Conservation (phyloP, 2,797 vertebrate species). For the Pipistrellus pipistrellus region DNA sequence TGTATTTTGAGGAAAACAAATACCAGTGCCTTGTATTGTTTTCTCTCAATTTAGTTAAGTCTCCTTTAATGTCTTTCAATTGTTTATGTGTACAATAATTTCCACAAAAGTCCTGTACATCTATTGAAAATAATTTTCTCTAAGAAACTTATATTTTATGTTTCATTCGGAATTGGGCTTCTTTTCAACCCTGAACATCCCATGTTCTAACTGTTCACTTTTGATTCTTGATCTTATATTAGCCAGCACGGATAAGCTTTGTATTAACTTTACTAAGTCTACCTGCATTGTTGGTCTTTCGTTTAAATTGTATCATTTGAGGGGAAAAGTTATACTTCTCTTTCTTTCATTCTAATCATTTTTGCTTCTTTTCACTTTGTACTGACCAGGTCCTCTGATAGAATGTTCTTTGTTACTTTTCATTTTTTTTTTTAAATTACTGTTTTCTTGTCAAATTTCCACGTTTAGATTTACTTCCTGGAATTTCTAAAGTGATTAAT, state of each 20-base stretch:
- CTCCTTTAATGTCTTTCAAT: not conserved
- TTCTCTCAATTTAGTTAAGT: not conserved
- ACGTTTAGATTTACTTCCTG: constrained; percentile 9
- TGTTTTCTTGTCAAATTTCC: not conserved
- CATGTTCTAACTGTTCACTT: not conserved
- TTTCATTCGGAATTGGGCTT: not conserved
- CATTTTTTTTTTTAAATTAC: not conserved
- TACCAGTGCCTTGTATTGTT: not conserved
- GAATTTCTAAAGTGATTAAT: not conserved
- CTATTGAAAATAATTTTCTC: constrained; percentile 30
- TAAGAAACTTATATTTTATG: not conserved
- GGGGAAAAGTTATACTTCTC: not conserved
- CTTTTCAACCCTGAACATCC: not conserved
- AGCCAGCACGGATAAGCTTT: not conserved
- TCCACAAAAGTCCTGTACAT: not conserved
- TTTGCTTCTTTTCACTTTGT: not conserved
- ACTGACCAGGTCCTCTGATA: not conserved
- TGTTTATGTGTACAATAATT: not conserved
- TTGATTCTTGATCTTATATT: not conserved
- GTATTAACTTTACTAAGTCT: constrained; percentile 28
- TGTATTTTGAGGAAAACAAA: constrained; percentile 4
- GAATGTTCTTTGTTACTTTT: not conserved
- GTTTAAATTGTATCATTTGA: not conserved
- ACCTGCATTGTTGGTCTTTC: not conserved
- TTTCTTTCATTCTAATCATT: not conserved